Percentiles rank a stretch among this genome's conserved stretches.
Evolutionary conservation across 2,113 vertebrate genomes (phyloP).

Genomic region (Hemiscyllium ocellatum): DNA sequence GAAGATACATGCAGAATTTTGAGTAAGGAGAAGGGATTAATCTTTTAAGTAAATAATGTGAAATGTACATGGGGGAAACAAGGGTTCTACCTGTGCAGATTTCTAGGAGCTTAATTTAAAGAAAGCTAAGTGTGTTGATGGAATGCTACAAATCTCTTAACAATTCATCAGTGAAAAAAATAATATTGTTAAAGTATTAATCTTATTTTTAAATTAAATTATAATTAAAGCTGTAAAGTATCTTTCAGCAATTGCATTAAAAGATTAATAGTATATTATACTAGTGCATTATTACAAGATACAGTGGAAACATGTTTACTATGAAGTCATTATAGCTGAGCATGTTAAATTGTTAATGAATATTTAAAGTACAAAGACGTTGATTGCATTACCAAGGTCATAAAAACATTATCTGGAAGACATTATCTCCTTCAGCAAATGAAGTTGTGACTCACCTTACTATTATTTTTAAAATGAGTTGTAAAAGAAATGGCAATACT

Average conservation of each 20-base stretch:
- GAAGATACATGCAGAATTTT: not conserved
- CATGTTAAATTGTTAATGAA: not conserved
- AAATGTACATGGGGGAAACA: not conserved
- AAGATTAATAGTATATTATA: not conserved
- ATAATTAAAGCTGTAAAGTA: not conserved
- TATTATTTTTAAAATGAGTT: not conserved
- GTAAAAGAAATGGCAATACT: not conserved
- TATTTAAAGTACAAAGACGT: conserved; percentile 18
- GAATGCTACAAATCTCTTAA: not conserved
- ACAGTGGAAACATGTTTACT: not conserved
- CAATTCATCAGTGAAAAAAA: not conserved
- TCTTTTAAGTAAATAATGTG: not conserved
- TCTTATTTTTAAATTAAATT: not conserved
- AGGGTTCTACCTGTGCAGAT: not conserved
- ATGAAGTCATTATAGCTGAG: not conserved
- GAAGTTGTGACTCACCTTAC: not conserved
- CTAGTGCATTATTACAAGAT: not conserved
- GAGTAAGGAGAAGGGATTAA: not conserved
- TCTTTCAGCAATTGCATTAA: not conserved
- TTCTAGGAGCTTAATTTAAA: not conserved
- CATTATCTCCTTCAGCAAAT: not conserved
- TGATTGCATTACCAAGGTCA: conserved; percentile 23
- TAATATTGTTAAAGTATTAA: not conserved
- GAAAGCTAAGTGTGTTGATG: not conserved
- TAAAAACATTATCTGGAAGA: not conserved